Base-by-base conservation (phyloP, 1,140 invertebrate genomes). In the Aplysia californica region DNA sequence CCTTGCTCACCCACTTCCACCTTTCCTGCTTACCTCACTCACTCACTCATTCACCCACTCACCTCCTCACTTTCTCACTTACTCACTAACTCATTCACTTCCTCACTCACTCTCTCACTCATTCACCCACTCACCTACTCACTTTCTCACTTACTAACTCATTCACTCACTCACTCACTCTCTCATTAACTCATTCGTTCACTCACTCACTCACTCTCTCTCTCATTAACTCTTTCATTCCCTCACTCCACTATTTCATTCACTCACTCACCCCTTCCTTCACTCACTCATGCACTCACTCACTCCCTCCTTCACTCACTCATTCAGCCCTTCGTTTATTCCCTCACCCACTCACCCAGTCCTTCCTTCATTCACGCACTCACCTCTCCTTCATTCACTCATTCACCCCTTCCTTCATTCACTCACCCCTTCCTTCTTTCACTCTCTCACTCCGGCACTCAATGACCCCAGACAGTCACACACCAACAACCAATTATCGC, bases 231-330 rank as follows among this genome's bases (percentile, higher is more conserved):
- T 69, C n/a, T 21, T 3, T 23, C 39, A n/a, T n/a, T 23, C 44
- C 23, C 39, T 41, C 33, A 41, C n/a, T n/a, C n/a, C n/a, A n/a
- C n/a, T n/a, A n/a, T n/a, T n/a, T 31, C 26, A 31, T 64, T 10
- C 36, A 18, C 36, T n/a, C 36, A 26, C 36, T 4, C 36, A 26
- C 36, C 3, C 41, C n/a, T 69, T 23, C 6, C 10, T 15, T 33
- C 64, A 5, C 18, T 39, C 39, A 5, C 36, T 50, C 39, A 20
- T 39, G 10, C 31, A 41, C 35, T 69, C 36, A 41, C 39, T 39
- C 67, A 41, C 36, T 69, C 35, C 31, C 67, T 69, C 67, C 44
- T 26, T 44, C 39, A 10, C 67, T 69, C 39, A 41, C 36, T 69
- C 35, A 18, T 33, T 41, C 29, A 33, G 5, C 6, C 26, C 6